phyloP scores from a whole-genome alignment of 2,797 vertebrate species.

The Stomatorhinus walkeri region DNA sequence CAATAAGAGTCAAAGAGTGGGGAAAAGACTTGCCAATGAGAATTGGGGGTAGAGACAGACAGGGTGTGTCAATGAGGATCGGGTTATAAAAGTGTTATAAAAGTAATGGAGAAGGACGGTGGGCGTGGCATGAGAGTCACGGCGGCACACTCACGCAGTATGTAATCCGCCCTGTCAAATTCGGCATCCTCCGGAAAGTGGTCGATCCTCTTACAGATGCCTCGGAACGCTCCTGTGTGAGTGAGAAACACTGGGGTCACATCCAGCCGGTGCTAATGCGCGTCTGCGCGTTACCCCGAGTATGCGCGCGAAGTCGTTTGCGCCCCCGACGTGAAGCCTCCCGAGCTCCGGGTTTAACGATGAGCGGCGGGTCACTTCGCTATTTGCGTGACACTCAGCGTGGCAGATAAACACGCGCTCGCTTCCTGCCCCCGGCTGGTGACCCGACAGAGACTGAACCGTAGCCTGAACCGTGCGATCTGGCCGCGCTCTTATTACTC shows the following conservation, averaged over 20 bases:
- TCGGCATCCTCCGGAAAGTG: constrained; percentile 96
- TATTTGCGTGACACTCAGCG: not conserved
- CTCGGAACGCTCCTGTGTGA: constrained; percentile 82
- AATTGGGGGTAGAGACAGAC: too few species aligned
- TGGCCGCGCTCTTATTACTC: constrained; percentile 11
- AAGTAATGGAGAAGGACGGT: not conserved
- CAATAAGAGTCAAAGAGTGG: not conserved
- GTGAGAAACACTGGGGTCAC: constrained; percentile 29
- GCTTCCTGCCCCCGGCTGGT: not conserved
- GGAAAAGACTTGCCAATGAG: too few species aligned
- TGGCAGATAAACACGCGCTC: not conserved
- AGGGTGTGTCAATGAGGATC: not conserved
- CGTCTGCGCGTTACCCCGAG: not conserved
- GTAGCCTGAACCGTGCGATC: not conserved
- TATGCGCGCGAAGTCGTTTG: not conserved
- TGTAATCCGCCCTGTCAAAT: constrained; percentile 92
- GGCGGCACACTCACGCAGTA: constrained; percentile 73
- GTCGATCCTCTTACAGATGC: constrained; percentile 98
- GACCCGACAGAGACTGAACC: not conserved
- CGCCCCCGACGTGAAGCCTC: not conserved
- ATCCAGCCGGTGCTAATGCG: not conserved
- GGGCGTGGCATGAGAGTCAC: not conserved
- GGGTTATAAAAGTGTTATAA: not conserved
- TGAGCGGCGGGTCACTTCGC: not conserved
- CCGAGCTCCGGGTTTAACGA: not conserved